Conservation (phyloP, 2,113 vertebrate genomes). For the Calonectris borealis region DNA sequence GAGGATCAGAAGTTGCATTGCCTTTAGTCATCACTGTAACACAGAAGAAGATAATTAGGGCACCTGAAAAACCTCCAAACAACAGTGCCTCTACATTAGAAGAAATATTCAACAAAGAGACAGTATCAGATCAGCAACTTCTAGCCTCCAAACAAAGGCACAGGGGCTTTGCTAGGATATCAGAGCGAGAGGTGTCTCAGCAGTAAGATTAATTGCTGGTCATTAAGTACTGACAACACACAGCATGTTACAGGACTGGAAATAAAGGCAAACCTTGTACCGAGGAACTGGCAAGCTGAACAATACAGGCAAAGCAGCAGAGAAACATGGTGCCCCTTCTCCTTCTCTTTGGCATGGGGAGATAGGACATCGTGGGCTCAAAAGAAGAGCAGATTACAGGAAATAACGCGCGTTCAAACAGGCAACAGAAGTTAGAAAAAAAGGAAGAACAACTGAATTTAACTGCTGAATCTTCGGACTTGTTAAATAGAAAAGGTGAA, state of each 20-base stretch:
- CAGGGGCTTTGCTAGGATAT: neutral
- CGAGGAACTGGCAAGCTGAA: neutral
- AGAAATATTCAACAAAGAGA: neutral
- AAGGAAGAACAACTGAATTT: neutral
- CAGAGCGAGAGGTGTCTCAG: neutral
- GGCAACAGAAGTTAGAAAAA: neutral
- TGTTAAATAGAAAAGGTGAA: neutral
- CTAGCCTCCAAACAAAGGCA: neutral
- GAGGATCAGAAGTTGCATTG: neutral
- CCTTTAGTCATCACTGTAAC: neutral
- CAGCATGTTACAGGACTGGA: neutral
- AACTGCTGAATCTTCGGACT: neutral
- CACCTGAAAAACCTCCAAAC: neutral
- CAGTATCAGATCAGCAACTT: neutral
- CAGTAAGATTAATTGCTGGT: neutral
- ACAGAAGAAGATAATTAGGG: neutral
- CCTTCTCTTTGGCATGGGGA: neutral
- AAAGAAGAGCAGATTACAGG: neutral
- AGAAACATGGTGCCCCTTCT: neutral
- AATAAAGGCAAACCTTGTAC: neutral
- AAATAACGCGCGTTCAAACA: neutral
- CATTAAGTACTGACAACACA: neutral
- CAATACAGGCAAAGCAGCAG: neutral
- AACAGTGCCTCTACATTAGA: neutral
- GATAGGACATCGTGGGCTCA: neutral